Evolutionary conservation across 2,113 vertebrate genomes (phyloP).

Genomic region (Menura novaehollandiae): DNA sequence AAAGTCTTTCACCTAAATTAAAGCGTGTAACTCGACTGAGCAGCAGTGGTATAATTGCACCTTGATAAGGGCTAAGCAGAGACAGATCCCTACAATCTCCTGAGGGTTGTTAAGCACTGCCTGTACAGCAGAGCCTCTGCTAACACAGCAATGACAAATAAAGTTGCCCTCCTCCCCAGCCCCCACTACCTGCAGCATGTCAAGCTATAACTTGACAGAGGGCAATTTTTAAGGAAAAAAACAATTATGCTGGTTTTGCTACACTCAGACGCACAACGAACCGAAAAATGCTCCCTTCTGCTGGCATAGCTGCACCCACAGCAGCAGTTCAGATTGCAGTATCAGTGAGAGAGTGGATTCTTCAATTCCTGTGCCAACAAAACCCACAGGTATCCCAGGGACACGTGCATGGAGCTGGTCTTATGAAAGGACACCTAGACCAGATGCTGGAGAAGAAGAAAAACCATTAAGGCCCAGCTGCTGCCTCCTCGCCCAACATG

Average conservation of each 20-base stretch:
- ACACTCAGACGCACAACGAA: not conserved
- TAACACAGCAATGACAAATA: not conserved
- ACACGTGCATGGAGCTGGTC: not conserved
- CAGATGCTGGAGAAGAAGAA: not conserved
- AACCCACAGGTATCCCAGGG: not conserved
- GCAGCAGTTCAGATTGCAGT: not conserved
- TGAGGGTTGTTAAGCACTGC: not conserved
- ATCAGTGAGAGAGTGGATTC: not conserved
- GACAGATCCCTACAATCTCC: not conserved
- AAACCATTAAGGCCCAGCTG: not conserved
- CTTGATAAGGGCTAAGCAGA: not conserved
- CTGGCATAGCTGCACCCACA: not conserved
- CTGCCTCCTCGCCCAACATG: not conserved
- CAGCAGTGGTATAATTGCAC: not conserved
- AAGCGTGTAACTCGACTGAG: not conserved
- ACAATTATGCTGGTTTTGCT: not conserved
- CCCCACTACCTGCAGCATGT: not conserved
- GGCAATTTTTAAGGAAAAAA: not conserved
- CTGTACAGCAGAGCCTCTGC: not conserved
- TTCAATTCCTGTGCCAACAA: not conserved
- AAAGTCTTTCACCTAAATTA: not conserved
- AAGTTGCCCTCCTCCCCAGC: not conserved
- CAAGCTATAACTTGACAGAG: not conserved
- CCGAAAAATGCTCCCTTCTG: not conserved
- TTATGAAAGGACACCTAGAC: not conserved